Evolutionary conservation across 2,888 invertebrate genomes (phyloP), one percentile per base, ranked within the genome.

Genomic region (Drosophila affinis): DNA sequence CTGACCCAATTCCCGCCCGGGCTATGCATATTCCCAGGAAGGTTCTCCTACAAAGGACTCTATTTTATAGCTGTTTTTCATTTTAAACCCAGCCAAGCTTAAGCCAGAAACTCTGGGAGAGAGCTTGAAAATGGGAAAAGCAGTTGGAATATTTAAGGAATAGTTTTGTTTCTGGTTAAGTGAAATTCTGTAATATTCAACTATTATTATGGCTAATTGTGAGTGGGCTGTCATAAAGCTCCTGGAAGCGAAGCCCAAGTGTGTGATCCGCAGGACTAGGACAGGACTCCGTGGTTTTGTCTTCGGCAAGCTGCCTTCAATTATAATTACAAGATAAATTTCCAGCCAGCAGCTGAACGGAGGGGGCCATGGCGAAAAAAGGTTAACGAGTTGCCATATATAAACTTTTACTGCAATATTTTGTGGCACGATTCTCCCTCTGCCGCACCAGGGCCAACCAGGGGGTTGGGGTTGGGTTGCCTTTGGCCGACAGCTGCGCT

Each of bases 401-500:
- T 48, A 85, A 83, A 72, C 45, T 84, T 78, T 65, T 79, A 62
- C 72, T 71, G 87, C 82, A 79, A 81, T 82, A 87, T 79, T 78
- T 82, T 79, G 78, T 64, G 67, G 72, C 60, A 52, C 39, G 39
- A 39, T 46, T 46, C 18, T 51, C 34, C 49, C 21, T 18, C 27
- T 17, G 44, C 39, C 62, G 9, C 48, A 12, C 52, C 47, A 10
- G 21, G 27, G 32, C 18, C 18, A 18, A 18, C 63, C 52, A 49
- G 24, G 24, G 24, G 24, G 24, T 5, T 4, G 24, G 24, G 39
- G 46, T 27, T 34, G 29, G 29, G 48, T 45, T 44, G 55, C 83
- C 88, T 82, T 85, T 82, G 72, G 86, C 75, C 75, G 85, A 79
- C 89, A 85, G 79, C 85, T 87, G 85, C 80, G 79, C 80, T 78